Percentiles rank a stretch among this genome's conserved stretches.
Evolutionary conservation across 2,113 vertebrate species (phyloP).

Genomic region (Silurus glanis): DNA sequence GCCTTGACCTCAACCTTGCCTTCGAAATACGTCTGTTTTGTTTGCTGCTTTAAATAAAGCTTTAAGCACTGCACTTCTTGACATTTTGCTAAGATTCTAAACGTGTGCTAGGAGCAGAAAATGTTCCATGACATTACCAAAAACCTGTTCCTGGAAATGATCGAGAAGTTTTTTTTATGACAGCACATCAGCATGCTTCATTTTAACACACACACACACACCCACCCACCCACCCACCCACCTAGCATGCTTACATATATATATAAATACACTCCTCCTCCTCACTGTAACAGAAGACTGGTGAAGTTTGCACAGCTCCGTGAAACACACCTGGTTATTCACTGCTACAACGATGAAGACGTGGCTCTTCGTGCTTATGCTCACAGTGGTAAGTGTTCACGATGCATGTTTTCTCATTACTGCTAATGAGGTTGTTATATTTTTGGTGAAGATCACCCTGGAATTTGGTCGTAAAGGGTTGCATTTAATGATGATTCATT

Average conservation of each 20-base stretch:
- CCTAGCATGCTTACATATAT: background rate
- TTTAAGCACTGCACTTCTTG: too few relatives aligned
- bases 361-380: background rate
- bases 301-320: background rate
- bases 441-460: background rate
- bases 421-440: background rate
- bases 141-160: too few relatives aligned
- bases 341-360: slow-evolving; percentile 2
- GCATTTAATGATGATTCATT: background rate
- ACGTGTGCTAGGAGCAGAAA: background rate
- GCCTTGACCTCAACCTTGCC: too few relatives aligned
- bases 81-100: too few relatives aligned
- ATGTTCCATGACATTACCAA: background rate
- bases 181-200: background rate
- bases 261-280: slow-evolving; percentile 7
- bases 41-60: too few relatives aligned
- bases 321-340: background rate
- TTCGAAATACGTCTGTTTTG: too few relatives aligned
- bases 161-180: background rate
- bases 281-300: background rate
- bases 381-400: slow-evolving; percentile 11
- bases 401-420: background rate
- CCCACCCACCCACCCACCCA: background rate
- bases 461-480: too few relatives aligned
- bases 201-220: background rate